Percentiles rank a stretch among this genome's conserved stretches.
Conservation (phyloP, 30 jellyfish, hydroid and myxozoan genomes). For the Chrysaora quinquecirrha region DNA sequence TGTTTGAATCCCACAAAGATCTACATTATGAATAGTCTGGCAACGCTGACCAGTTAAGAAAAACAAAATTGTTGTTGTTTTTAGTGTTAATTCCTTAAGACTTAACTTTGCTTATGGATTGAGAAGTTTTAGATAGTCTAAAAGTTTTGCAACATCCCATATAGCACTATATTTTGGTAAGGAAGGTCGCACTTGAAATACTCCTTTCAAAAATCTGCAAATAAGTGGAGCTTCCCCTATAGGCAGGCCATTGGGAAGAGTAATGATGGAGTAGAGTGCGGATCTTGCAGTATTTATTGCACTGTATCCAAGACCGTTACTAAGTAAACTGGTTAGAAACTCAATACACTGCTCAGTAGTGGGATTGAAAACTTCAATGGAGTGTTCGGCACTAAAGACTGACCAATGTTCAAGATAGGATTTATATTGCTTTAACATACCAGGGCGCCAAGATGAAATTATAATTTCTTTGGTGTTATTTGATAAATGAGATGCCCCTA, state of each 20-base stretch:
- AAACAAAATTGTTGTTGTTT: background rate
- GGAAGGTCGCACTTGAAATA: slow-evolving; percentile 45
- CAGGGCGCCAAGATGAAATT: slow-evolving; percentile 41
- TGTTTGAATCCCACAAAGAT: background rate
- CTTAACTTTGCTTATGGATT: background rate
- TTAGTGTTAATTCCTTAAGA: background rate
- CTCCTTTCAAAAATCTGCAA: slow-evolving; percentile 48
- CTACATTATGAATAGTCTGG: slow-evolving; percentile 33
- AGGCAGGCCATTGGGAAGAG: background rate
- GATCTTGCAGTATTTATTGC: slow-evolving; percentile 67
- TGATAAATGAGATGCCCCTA: slow-evolving; percentile 2
- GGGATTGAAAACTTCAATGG: background rate
- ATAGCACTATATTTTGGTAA: slow-evolving; percentile 29
- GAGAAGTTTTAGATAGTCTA: background rate
- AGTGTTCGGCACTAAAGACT: slow-evolving; percentile 3
- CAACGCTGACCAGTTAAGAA: slow-evolving; percentile 44
- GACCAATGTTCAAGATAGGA: background rate
- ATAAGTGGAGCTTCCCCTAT: slow-evolving; percentile 40
- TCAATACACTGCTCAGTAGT: background rate
- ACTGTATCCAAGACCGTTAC: slow-evolving; percentile 26
- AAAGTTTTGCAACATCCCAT: slow-evolving; percentile 44
- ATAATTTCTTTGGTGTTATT: background rate
- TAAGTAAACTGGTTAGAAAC: background rate
- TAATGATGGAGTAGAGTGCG: slow-evolving; percentile 33
- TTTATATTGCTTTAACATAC: slow-evolving; percentile 44